Evolutionary conservation across 2,113 vertebrate species (phyloP), one percentile per base, ranked within the genome.

Genomic region (Istiophorus platypterus): DNA sequence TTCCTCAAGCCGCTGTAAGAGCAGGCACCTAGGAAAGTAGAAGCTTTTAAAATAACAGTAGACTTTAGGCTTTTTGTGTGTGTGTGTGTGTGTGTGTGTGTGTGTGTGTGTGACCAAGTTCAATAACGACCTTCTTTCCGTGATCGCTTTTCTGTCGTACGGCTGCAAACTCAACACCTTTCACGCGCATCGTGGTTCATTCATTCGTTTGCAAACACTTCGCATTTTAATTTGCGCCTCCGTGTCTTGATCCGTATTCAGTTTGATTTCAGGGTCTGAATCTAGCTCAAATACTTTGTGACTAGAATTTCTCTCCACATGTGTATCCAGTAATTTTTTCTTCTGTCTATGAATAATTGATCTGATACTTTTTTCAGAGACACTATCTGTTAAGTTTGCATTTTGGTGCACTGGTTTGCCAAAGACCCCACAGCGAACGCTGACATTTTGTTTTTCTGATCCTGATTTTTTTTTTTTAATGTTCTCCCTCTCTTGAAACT

Each of bases 371-470:
- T 64, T 58, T 78, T 80, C 31, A 39, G 57, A 79, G 56, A 79
- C 31, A 24, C 47, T 52, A 51, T 51, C 49, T 51, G 31, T 69
- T 59, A 57, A 27, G 11, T 31, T 74, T 76, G 62, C 49, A 31
- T 70, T 62, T 62, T 42, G 52, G 65, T 37, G 62, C 12, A 26
- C 12, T 52, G 18, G 51, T 74, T 74, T 73, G 59, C 68, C 1
- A 3, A 65, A 77, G 75, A 67, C 83, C 37, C 80, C 31, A 49
- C 47, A 80, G 84, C 81, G 5, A 82, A 78, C 75, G 14, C 59
- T 76, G 81, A 58, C 71, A 76, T 85, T 91, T 87, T 72, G 74
- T 82, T 68, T 68, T 84, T n/a, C 56, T 86, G 74, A 87, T 80
- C 87, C 84, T 89, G 47, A 79, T 85, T 17, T 47, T 20, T 49